Evolutionary conservation across 2,888 invertebrate species (phyloP).

Genomic region (Meteorus cinctellus): DNA sequence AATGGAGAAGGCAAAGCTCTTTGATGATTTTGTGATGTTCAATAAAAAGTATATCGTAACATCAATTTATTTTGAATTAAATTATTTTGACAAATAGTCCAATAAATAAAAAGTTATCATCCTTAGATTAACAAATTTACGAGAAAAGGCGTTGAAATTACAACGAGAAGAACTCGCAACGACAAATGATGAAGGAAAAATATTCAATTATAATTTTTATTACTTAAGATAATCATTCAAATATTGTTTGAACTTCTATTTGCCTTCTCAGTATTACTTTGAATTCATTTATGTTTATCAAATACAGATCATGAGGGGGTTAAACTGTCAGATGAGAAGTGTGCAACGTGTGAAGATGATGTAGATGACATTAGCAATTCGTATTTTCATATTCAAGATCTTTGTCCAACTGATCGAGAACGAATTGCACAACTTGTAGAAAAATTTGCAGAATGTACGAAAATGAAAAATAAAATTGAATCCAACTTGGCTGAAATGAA

Average conservation of each 20-base stretch:
- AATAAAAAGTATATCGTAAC: slow-evolving; percentile 24
- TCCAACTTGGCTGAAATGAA: slow-evolving; percentile 52
- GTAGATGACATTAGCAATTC: slow-evolving; percentile 34
- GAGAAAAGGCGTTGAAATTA: slow-evolving; percentile 20
- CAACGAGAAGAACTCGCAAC: slow-evolving; percentile 19
- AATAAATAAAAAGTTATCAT: not conserved
- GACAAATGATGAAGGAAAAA: slow-evolving; percentile 31
- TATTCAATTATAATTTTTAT: slow-evolving; percentile 11
- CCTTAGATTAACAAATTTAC: slow-evolving; percentile 24
- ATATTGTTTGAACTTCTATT: not conserved
- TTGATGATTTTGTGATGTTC: slow-evolving; percentile 20
- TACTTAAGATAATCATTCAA: not conserved
- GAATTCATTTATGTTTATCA: not conserved
- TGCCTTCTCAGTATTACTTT: not conserved
- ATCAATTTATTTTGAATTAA: not conserved
- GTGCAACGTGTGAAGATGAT: slow-evolving; percentile 54
- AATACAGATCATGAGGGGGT: slow-evolving; percentile 49
- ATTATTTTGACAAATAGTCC: not conserved
- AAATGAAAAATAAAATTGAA: slow-evolving; percentile 54
- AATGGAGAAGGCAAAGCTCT: not conserved
- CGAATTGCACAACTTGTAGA: slow-evolving; percentile 58
- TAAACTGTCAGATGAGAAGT: slow-evolving; percentile 48
- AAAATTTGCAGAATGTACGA: slow-evolving; percentile 58
- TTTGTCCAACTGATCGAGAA: slow-evolving; percentile 59
- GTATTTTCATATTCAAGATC: slow-evolving; percentile 56